phyloP scores from a whole-genome alignment of 2,888 invertebrate genomes.

The Sturmia bella region DNA sequence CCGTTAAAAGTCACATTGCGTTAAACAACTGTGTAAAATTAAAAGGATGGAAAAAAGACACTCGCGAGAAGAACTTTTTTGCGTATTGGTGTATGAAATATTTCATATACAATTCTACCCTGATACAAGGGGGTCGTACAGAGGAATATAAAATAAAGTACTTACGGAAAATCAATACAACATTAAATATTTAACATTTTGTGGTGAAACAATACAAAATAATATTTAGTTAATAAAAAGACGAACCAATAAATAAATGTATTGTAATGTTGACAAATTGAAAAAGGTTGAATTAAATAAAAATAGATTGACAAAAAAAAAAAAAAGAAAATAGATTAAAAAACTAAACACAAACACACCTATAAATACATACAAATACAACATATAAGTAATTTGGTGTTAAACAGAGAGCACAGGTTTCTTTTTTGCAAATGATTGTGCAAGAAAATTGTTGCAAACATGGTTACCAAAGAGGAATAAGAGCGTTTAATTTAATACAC shows the following conservation, averaged over 20 bases:
- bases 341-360: neutral
- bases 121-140: conserved; percentile 50
- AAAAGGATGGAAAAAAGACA: conserved; percentile 3
- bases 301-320: conserved; percentile 19
- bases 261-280: conserved; percentile 17
- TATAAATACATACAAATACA: neutral
- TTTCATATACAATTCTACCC: conserved; percentile 59
- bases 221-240: neutral
- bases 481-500: neutral
- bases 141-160: conserved; percentile 41
- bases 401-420: neutral
- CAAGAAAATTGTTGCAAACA: conserved; percentile 9
- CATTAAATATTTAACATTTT: conserved; percentile 57
- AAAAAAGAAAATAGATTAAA: neutral
- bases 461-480: neutral
- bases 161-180: conserved; percentile 65
- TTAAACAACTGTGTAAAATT: conserved; percentile 43
- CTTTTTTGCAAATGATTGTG: neutral
- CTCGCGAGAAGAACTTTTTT: conserved; percentile 43
- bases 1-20: conserved; percentile 66
- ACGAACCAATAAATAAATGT: neutral
- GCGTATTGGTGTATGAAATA: conserved; percentile 35
- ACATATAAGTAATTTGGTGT: neutral
- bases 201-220: conserved; percentile 12
- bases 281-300: conserved; percentile 22